These are phyloP conservation scores for Oncorhynchus gorbuscha DNA, from an alignment of 2,113 vertebrate species.

Conservation along the genomic window DNA sequence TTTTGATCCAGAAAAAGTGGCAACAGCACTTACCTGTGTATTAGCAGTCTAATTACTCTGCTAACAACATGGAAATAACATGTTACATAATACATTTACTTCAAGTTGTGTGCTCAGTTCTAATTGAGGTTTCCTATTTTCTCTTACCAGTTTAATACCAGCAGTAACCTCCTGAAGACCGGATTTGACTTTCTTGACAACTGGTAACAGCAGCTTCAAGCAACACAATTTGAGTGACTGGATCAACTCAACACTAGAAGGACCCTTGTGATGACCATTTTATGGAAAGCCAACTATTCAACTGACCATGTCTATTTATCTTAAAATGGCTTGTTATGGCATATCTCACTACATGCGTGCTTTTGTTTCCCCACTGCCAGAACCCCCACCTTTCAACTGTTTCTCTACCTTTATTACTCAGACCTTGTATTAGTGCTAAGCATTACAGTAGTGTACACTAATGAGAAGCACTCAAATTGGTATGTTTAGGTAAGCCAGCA, in stretches of 20 bases:
- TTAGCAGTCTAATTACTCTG: no score
- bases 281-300: conserved; percentile 17
- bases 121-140: neutral
- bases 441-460: conserved; percentile 30
- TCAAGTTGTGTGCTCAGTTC: no score
- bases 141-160: conserved; percentile 81
- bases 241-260: conserved; percentile 38
- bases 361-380: neutral
- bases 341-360: conserved; percentile 6
- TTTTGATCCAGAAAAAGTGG: no score
- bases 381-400: conserved; percentile 1
- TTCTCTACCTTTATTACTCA: conserved; percentile 13
- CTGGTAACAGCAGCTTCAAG: conserved; percentile 80
- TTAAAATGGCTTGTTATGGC: conserved; percentile 43
- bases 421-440: conserved; percentile 45
- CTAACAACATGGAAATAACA: no score
- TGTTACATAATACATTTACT: no score
- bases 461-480: conserved; percentile 14
- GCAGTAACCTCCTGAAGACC: conserved; percentile 90
- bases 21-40: no score
- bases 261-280: conserved; percentile 47
- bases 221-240: conserved; percentile 3
- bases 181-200: conserved; percentile 99
- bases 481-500: conserved; percentile 33
- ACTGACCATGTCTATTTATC: conserved; percentile 35